These are phyloP conservation scores for Zaprionus obscuricornis DNA, from an alignment of 2,888 invertebrate species.

Conservation along the genomic window DNA sequence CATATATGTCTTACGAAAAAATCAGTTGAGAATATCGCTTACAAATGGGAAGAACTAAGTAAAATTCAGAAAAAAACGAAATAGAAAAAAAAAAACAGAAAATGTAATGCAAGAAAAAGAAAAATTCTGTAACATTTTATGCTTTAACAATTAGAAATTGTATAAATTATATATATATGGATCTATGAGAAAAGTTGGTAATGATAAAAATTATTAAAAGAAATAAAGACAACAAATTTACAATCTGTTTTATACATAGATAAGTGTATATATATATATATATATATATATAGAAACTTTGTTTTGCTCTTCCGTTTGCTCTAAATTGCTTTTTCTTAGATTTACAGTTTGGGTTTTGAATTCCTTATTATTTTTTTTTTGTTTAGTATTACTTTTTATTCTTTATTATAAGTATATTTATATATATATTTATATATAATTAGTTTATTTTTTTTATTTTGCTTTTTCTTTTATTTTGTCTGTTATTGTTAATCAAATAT, in stretches of 20 bases:
- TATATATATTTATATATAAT: conserved; percentile 22
- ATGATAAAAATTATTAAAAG: conserved; percentile 61
- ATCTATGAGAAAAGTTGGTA: conserved; percentile 30
- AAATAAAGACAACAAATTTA: conserved; percentile 38
- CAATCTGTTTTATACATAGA: background rate
- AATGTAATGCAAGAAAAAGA: conserved; percentile 14
- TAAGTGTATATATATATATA: background rate
- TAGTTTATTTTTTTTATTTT: conserved; percentile 30
- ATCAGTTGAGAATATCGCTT: conserved; percentile 37
- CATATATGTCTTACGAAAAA: conserved; percentile 35
- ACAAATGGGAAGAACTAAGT: conserved; percentile 11
- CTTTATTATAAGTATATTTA: conserved; percentile 47
- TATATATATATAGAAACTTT: conserved; percentile 51
- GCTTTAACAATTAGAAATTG: conserved; percentile 72
- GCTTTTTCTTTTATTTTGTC: conserved; percentile 33
- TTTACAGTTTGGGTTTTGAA: conserved; percentile 52
- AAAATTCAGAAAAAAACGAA: conserved; percentile 14
- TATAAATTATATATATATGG: conserved; percentile 56
- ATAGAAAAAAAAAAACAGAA: conserved; percentile 16
- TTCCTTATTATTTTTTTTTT: background rate
- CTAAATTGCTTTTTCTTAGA: conserved; percentile 52
- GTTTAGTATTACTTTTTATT: conserved; percentile 21
- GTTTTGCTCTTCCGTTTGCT: conserved; percentile 48
- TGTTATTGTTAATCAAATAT: conserved; percentile 44
- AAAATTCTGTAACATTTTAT: conserved; percentile 63